A percentile compares a stretch with the other conserved stretches of the same genome.
These are phyloP conservation scores for Onychostoma macrolepis DNA, from an alignment of 2,113 vertebrate species.

Conservation along the genomic window DNA sequence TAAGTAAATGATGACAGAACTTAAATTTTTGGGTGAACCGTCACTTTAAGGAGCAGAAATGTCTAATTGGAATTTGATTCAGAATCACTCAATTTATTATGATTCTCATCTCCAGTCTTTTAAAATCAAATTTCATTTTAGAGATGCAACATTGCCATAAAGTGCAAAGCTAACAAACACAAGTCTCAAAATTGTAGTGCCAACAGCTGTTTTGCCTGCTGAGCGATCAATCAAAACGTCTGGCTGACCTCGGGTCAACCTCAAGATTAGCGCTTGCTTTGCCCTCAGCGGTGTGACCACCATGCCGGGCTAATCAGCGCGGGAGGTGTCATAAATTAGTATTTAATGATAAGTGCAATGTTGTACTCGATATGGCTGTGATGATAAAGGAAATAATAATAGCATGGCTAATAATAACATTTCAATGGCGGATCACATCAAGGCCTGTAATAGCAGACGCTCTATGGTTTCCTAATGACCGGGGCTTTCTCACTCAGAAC, in stretches of 20 bases:
- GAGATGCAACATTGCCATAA: neutral
- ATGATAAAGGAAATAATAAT: conserved; percentile 68
- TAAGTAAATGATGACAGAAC: neutral
- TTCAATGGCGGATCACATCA: conserved; percentile 58
- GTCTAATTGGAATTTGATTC: neutral
- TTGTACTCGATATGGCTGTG: conserved; percentile 68
- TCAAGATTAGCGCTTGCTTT: neutral
- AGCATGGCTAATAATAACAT: conserved; percentile 71
- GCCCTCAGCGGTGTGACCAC: neutral
- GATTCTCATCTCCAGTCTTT: neutral
- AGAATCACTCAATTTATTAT: neutral
- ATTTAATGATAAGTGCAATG: conserved; percentile 64
- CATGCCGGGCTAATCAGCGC: neutral
- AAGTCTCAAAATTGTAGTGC: neutral
- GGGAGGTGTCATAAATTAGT: conserved; percentile 63
- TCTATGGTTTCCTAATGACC: conserved; percentile 67
- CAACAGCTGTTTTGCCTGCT: conserved; percentile 22
- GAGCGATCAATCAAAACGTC: conserved; percentile 19
- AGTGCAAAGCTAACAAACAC: neutral
- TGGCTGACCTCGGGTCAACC: neutral
- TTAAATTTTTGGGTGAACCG: neutral
- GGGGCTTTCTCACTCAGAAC: conserved; percentile 59
- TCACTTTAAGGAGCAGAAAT: neutral
- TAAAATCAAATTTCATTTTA: neutral
- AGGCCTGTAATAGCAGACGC: conserved; percentile 68